Conservation (phyloP, 1,140 invertebrate species). For the Glossosoma conforme region DNA sequence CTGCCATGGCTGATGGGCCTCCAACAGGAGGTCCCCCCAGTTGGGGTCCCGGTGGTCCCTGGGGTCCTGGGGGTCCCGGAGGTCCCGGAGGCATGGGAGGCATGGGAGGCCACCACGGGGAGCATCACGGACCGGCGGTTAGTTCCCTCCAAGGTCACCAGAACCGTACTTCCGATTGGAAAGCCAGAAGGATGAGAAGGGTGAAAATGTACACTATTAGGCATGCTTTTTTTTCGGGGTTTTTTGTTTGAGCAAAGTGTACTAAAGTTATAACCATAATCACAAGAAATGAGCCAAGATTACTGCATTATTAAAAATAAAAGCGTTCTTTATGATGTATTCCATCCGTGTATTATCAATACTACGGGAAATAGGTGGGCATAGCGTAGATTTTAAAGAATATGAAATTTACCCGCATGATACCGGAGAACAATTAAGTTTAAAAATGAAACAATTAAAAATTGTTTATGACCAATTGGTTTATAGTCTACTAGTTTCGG, state of each 20-base stretch:
- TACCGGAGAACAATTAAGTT: too few relatives aligned
- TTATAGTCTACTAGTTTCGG: too few relatives aligned
- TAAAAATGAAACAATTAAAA: too few relatives aligned
- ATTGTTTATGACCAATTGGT: too few relatives aligned
- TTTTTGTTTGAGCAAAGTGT: background rate
- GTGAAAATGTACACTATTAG: background rate
- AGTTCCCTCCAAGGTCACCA: background rate
- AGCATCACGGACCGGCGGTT: background rate
- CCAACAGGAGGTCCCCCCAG: background rate
- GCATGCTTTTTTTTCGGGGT: background rate
- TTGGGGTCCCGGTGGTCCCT: constrained; percentile 2
- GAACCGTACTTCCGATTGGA: background rate
- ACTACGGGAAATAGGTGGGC: background rate
- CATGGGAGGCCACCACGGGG: background rate
- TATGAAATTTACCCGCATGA: too few relatives aligned
- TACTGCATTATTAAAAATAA: too few relatives aligned
- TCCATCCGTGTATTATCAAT: background rate
- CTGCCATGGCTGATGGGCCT: constrained; percentile 4
- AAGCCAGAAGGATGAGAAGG: background rate
- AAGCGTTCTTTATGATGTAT: background rate
- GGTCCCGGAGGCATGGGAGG: background rate
- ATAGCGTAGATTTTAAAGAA: background rate
- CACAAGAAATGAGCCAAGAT: background rate
- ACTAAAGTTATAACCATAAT: background rate
- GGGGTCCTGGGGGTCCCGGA: constrained; percentile 5